These are phyloP conservation scores for Tinea trinotella DNA, from an alignment of 2,888 invertebrate genomes.

Conservation along the genomic window DNA sequence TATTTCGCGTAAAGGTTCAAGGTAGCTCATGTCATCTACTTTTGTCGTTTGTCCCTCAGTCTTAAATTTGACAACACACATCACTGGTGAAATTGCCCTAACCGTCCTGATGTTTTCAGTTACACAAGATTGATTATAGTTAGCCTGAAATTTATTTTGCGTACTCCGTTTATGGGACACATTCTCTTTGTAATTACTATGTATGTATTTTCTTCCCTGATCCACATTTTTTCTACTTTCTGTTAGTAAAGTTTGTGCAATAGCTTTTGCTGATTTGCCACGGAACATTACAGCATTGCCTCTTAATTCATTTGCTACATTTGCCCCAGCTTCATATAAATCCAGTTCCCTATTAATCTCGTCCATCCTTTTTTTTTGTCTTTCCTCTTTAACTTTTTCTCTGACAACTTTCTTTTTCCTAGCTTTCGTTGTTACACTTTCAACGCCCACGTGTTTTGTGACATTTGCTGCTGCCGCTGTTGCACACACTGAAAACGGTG, in stretches of 20 bases:
- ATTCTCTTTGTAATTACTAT: slow-evolving; percentile 31
- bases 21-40: slow-evolving; percentile 61
- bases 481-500: slow-evolving; percentile 75
- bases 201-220: slow-evolving; percentile 38
- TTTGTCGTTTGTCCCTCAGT: slow-evolving; percentile 46
- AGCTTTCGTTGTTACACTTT: slow-evolving; percentile 59
- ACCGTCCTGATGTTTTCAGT: slow-evolving; percentile 42
- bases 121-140: slow-evolving; percentile 21
- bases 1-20: slow-evolving; percentile 72
- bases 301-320: slow-evolving; percentile 64
- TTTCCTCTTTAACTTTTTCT: slow-evolving; percentile 46
- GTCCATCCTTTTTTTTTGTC: slow-evolving; percentile 62
- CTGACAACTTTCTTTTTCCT: slow-evolving; percentile 61
- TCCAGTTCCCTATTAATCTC: slow-evolving; percentile 51
- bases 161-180: slow-evolving; percentile 4
- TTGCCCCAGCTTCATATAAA: slow-evolving; percentile 52
- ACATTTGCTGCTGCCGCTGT: slow-evolving; percentile 75
- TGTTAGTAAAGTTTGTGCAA: slow-evolving; percentile 76
- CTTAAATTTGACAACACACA: slow-evolving; percentile 46
- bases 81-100: slow-evolving; percentile 43
- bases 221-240: slow-evolving; percentile 72
- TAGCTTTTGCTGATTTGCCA: slow-evolving; percentile 83
- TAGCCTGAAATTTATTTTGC: background rate
- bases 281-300: slow-evolving; percentile 73
- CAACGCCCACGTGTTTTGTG: slow-evolving; percentile 74